A percentile compares a stretch with the other conserved stretches of the same genome.
Conservation (phyloP, 2,797 vertebrate species). For the Florisuga fusca region DNA sequence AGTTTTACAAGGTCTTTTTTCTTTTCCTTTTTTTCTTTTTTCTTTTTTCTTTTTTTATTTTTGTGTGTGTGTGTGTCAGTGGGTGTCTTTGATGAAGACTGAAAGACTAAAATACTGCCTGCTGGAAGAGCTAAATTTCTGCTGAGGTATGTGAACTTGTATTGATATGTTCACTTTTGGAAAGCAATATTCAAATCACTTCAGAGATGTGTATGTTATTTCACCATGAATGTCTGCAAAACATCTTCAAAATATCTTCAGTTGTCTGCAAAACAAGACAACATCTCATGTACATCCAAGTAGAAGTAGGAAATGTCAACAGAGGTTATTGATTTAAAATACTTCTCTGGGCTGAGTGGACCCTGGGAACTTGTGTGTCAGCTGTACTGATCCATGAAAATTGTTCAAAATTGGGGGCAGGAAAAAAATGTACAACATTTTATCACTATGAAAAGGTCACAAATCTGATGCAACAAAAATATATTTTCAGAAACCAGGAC, state of each 20-base stretch:
- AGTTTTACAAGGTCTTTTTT: not conserved
- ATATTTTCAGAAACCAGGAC: not conserved
- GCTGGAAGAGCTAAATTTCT: not conserved
- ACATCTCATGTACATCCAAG: not conserved
- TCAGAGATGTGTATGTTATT: not conserved
- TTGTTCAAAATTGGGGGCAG: not conserved
- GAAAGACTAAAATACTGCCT: not conserved
- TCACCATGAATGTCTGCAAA: not conserved
- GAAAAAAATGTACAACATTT: not conserved
- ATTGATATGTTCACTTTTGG: not conserved
- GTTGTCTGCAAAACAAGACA: not conserved
- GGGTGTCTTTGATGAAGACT: not conserved
- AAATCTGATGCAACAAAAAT: not conserved
- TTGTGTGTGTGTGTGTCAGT: no score
- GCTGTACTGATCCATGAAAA: not conserved
- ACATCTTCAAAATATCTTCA: no score
- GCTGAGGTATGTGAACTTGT: not conserved
- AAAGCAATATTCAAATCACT: not conserved
- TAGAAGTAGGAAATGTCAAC: not conserved
- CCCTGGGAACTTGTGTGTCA: fast-evolving
- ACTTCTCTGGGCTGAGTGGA: not conserved
- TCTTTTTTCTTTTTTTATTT: not conserved
- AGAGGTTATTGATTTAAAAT: not conserved
- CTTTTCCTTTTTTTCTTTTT: not conserved
- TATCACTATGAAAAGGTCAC: not conserved